Conservation (phyloP, 2,888 invertebrate species). For the Oscheius sp. region DNA sequence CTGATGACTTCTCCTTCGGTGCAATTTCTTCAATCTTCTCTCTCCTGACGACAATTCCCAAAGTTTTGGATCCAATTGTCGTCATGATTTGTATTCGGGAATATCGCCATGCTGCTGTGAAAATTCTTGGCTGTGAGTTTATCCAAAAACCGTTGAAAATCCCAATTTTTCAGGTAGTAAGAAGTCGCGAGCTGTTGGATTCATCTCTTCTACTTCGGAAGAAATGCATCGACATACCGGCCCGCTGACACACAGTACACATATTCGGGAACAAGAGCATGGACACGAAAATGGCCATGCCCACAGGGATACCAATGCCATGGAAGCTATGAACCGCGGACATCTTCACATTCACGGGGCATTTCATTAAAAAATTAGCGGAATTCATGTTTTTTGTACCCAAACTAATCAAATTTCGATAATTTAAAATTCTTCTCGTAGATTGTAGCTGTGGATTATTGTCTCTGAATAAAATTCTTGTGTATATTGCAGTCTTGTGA, state of each 20-base stretch:
- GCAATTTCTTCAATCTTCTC: conserved; percentile 21
- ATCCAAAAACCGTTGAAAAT: background rate
- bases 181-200: background rate
- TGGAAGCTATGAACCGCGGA: background rate
- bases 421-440: no score
- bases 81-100: conserved; percentile 11
- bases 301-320: no score
- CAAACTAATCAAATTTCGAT: no score
- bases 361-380: no score
- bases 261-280: no score
- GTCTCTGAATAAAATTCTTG: no score
- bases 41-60: conserved; percentile 18
- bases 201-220: background rate
- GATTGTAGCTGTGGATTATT: no score
- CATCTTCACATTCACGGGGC: background rate
- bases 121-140: conserved; percentile 9
- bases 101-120: conserved; percentile 3
- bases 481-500: no score
- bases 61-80: conserved; percentile 25
- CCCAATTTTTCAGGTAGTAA: background rate
- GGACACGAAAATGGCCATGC: no score
- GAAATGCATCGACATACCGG: background rate
- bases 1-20: conserved; percentile 18
- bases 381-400: no score
- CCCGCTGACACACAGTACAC: no score